A percentile compares a stretch with the other conserved stretches of the same genome.
phyloP scores from a whole-genome alignment of 2,113 vertebrate species.

The Callospermophilus lateralis region DNA sequence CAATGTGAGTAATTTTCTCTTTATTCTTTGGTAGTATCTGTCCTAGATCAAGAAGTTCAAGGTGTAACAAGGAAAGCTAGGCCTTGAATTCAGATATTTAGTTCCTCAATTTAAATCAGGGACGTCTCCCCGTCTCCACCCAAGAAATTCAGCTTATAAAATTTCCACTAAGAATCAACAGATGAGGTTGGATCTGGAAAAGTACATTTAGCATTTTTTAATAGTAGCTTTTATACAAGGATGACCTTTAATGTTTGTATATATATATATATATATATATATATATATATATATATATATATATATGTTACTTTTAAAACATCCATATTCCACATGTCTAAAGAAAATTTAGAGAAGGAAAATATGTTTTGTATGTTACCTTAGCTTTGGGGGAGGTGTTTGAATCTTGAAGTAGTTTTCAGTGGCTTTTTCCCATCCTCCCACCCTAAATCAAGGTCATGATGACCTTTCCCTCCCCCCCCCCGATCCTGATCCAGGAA shows the following conservation, averaged over 20 bases:
- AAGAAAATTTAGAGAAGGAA: conserved; percentile 14
- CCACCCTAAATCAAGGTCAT: not conserved
- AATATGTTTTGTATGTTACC: not conserved
- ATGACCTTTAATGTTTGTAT: not conserved
- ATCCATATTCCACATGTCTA: not conserved
- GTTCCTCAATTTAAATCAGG: not conserved
- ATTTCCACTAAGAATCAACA: not conserved
- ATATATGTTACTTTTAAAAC: not conserved
- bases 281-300: no score
- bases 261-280: no score
- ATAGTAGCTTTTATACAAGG: not conserved
- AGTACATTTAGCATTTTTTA: not conserved
- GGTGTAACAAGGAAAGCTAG: not conserved
- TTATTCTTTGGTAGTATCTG: conserved; percentile 12
- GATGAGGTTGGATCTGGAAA: not conserved
- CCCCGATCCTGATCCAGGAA: not conserved
- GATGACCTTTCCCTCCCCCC: no score
- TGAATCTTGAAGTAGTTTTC: not conserved
- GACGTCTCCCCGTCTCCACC: not conserved
- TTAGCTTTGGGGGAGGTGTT: not conserved
- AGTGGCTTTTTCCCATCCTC: not conserved
- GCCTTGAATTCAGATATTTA: conserved; percentile 32
- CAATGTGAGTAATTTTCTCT: not conserved
- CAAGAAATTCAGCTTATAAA: not conserved
- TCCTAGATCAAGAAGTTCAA: not conserved